Base-by-base conservation (phyloP, 1,140 invertebrate species). In the Trypoxylus dichotomus region DNA sequence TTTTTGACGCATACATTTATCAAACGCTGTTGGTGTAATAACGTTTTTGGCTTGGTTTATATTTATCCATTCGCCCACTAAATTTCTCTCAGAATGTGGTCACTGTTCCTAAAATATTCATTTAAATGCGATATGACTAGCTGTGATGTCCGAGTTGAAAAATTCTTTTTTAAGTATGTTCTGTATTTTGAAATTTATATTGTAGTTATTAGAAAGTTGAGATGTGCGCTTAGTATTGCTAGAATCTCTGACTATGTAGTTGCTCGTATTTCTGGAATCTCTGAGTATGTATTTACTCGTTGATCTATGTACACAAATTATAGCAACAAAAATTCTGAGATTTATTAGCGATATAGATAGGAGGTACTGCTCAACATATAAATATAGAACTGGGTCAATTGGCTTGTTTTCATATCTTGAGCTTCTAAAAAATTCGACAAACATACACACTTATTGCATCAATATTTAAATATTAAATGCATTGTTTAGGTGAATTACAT, bases 21-120 rank as follows among this genome's bases (percentile, higher is more conserved):
- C 60, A 68, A 24, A 27, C 60, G 24, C 60, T 27, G 47, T 54
- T 19, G 47, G 19, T 54, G 47, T n/a, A 54, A 24, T 27, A 68
- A 68, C 60, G 60, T 29, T 68, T 68, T 68, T 68, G 60, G 60
- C 60, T 68, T 68, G 60, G 27, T 25, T 68, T 68, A 68, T 68
- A 68, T 68, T 68, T 68, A 68, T 68, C 60, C 60, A 68, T 11
- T 68, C 60, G 60, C 60, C 60, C 60, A 68, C 60, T 24, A 29
- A 68, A 68, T 68, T 68, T 68, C 60, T 29, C 21, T 24, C 27
- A 10, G 19, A 24, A 24, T 68, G 60, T 24, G 27, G 60, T 68
- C 60, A 68, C 27, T 68, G 27, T 29, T 68, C 60, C 27, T 68
- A 68, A 68, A 68, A 68, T 68, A 68, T 68, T 5, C 19, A 10